Base-by-base conservation (phyloP, 2,888 invertebrate genomes). In the Synergus laeviventris region DNA sequence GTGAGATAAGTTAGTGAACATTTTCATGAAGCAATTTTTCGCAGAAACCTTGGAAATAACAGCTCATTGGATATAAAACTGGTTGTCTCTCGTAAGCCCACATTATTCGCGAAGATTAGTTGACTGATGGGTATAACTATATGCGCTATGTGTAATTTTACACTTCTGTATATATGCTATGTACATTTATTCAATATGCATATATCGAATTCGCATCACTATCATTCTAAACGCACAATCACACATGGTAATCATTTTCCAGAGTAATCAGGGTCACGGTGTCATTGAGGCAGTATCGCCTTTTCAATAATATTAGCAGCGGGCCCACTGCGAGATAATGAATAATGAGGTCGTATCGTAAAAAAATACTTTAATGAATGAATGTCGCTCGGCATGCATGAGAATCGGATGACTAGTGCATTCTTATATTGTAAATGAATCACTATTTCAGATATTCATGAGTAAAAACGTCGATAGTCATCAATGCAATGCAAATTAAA, bases 371-470 rank as follows among this genome's bases (percentile, higher is more conserved):
- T 49, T 21, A 12, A 70, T 70, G 70, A 70, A 70, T 70, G 70
- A 70, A 70, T 70, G 36, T 70, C n/a, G 31, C 31, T 45, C 31
- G 16, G 45, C 31, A 70, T 70, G 49, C 70, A 70, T 31, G 24
- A 70, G 70, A 70, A 70, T 70, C 70, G 49, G 24, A 45, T 70
- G 70, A 70, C 49, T 70, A 36, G 49, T 70, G 16, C 70, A 49
- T 49, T 49, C 18, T 70, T 70, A 49, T 66, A 70, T 49, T 8
- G 49, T 70, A 16, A 24, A 11, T 70, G 70, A 70, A 16, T 70
- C 70, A 70, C 3, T 45, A 11, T 70, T n/a, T 21, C 70, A 5
- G 49, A 70, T 45, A 49, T 70, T 36, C 12, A 11, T 49, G n/a
- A 70, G 49, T 49, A 49, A 70, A 70, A 49, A 70, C 45, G 45